Evolutionary conservation across 1,140 invertebrate species (phyloP), one percentile per base, ranked within the genome.

Genomic region (Bombus pascuorum): DNA sequence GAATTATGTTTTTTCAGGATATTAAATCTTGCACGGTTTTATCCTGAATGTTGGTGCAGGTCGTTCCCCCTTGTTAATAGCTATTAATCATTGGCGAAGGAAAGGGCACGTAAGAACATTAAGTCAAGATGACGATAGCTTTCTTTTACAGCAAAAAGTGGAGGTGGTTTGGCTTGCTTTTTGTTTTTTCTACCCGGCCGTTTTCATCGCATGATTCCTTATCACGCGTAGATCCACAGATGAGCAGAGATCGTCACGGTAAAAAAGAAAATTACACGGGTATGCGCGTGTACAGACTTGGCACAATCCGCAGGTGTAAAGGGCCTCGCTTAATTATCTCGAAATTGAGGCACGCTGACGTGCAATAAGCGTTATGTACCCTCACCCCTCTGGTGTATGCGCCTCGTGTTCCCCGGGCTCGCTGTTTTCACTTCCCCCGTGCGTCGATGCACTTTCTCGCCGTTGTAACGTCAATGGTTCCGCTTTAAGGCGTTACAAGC

Each of bases 321-420:
- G 81, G 86, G 86, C 89, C 85, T 88, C 83, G 86, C 77, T 93
- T 94, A 94, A 94, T 94, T 93, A 93, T 93, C 87, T 80, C 81
- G 84, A 92, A 94, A 94, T 93, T 91, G 91, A 93, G 90, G 90
- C 74, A 92, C 88, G 91, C 92, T 93, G 93, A 94, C 93, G 92
- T 93, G 92, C 93, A 94, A 93, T 93, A 93, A 94, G 93, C 91
- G 92, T 93, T 91, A 82, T 88, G 87, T 79, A 82, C 68, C 73
- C 77, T 85, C 53, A 13, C 65, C 59, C 73, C 68, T 39, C 18
- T 2, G 32, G 12, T 25, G n/a, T 44, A 15, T 13, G 34, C 39
- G 28, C 53, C 37, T 59, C n/a, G 65, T n/a, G 22, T 70, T 80
- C 0, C 39, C 15, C 18, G 47, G 47, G 59, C 18, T 39, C 53